Conservation (phyloP, 2,113 vertebrate species). For the Phodopus roborovskii region DNA sequence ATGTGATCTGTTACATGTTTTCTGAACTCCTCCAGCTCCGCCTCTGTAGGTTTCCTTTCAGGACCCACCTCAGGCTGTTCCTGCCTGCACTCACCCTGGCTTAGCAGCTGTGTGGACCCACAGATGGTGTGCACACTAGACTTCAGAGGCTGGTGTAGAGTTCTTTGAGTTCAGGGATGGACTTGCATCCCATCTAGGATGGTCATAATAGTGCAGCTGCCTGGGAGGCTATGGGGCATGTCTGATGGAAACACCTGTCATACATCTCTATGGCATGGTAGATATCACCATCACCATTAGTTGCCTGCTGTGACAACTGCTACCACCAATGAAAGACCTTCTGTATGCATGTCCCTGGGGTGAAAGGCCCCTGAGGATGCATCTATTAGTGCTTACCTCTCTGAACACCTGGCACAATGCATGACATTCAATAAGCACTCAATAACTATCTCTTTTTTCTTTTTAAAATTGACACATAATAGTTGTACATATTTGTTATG, state of each 20-base stretch:
- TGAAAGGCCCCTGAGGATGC: not conserved
- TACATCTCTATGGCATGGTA: accelerated
- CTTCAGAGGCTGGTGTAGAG: too few relatives aligned
- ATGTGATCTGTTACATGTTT: not conserved
- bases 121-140: not conserved
- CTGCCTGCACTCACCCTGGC: too few relatives aligned
- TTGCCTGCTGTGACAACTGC: not conserved
- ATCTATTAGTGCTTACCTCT: not conserved
- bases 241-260: not conserved
- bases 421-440: not conserved
- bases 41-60: not conserved
- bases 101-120: not conserved
- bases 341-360: not conserved
- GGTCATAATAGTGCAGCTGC: not conserved
- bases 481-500: not conserved
- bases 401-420: not conserved
- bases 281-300: not conserved
- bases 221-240: not conserved
- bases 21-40: not conserved
- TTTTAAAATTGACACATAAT: not conserved
- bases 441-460: not conserved
- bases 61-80: not conserved
- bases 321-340: not conserved
- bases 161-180: not conserved
- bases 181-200: not conserved